phyloP scores from a whole-genome alignment of 2,888 invertebrate species.

The Acanthosoma haemorrhoidale region DNA sequence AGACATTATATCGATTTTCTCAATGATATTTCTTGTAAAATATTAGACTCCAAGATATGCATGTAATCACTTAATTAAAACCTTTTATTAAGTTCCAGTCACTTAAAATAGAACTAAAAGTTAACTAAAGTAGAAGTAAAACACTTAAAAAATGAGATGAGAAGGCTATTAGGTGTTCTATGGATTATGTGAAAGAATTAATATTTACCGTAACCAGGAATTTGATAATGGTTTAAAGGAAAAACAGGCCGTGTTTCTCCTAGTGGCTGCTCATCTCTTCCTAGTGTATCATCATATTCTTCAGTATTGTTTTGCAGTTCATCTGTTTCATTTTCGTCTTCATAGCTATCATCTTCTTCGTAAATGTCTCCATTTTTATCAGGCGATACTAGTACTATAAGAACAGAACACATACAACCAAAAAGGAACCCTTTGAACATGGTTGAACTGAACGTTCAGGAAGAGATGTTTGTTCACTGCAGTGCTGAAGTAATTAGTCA shows the following conservation, averaged over 20 bases:
- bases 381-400: neutral
- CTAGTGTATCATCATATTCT: neutral
- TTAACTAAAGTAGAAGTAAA: too few species aligned
- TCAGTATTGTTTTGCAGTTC: neutral
- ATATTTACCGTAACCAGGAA: neutral
- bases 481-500: neutral
- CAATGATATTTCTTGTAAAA: too few species aligned
- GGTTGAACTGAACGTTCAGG: neutral
- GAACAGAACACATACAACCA: neutral
- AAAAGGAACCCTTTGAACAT: neutral
- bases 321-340: neutral
- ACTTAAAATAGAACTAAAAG: too few species aligned
- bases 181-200: too few species aligned
- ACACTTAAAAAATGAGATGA: too few species aligned
- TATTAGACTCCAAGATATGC: too few species aligned
- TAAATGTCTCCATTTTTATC: neutral
- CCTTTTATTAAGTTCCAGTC: too few species aligned
- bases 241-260: neutral
- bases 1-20: too few species aligned
- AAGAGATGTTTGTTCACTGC: neutral
- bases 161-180: too few species aligned
- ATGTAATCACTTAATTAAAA: too few species aligned
- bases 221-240: neutral
- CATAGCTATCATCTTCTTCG: neutral
- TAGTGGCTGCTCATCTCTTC: constrained; percentile 15